Percentiles rank a stretch among this genome's conserved stretches.
These are phyloP conservation scores for Quadroppia sp. DNA, from an alignment of 2,888 invertebrate genomes.

Conservation along the genomic window DNA sequence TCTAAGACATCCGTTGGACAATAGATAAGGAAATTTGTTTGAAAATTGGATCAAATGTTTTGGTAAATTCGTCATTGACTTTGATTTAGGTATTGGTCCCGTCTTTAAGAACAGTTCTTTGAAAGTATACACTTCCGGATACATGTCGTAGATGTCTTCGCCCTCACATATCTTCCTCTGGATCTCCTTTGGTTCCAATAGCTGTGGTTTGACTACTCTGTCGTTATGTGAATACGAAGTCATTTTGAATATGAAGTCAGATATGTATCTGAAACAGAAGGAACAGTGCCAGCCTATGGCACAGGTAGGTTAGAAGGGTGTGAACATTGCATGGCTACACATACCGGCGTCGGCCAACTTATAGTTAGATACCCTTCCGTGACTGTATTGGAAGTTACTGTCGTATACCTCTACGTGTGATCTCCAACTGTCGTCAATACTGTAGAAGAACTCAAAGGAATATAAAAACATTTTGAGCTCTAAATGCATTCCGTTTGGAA, in stretches of 20 bases:
- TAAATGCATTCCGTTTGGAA: constrained; percentile 36
- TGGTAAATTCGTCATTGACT: constrained; percentile 36
- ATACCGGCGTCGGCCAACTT: constrained; percentile 36
- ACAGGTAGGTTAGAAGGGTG: too few species aligned
- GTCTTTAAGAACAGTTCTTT: constrained; percentile 20
- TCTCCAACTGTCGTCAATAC: constrained; percentile 33
- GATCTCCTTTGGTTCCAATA: constrained; percentile 34
- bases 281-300: constrained; percentile 37
- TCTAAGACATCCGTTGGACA: constrained; percentile 29
- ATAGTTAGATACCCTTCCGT: constrained; percentile 3
- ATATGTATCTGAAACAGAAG: constrained; percentile 35
- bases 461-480: constrained; percentile 38
- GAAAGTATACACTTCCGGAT: constrained; percentile 39
- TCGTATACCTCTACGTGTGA: constrained; percentile 4
- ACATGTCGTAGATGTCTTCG: constrained; percentile 39
- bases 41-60: constrained; percentile 25
- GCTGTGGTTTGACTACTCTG: constrained; percentile 1
- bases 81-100: constrained; percentile 34
- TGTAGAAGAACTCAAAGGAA: constrained; percentile 40
- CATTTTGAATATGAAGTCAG: constrained; percentile 41
- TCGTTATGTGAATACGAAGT: constrained; percentile 41
- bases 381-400: constrained; percentile 4
- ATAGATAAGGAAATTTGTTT: constrained; percentile 15
- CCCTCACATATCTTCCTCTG: constrained; percentile 39
- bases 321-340: too few species aligned